Base-by-base conservation (phyloP, 2,797 vertebrate species). In the Alosa sapidissima region DNA sequence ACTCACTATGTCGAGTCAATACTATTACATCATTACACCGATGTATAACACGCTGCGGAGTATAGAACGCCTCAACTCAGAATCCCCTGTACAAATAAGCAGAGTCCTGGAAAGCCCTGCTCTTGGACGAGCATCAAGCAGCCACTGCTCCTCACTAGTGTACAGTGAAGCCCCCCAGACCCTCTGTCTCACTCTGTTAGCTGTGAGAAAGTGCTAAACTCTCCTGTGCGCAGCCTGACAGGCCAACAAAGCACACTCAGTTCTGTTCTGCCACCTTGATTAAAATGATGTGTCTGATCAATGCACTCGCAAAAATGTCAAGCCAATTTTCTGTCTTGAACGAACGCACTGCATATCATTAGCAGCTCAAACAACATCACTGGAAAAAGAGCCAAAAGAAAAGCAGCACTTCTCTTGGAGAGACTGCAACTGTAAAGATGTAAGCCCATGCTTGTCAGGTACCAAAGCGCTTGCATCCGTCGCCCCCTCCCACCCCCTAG, bases 211-310 rank as follows among this genome's bases (percentile, higher is more conserved):
- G 7, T 47, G 19, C 72, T 78, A 78, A 78, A 78, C 36, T 78
- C 36, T 45, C 4, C 72, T 36, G 36, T 47, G 19, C 36, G 19
- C 14, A 1, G 16, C 14, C 36, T 45, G 72, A 78, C 41, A 47
- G 36, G 2, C 28, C 14, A 7, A 72, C 28, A 72, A 72, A 72
- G 65, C 65, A 72, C 19, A 28, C 65, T 1, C 65, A 21, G 36
- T 47, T 78, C 72, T 47, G 72, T 47, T 45, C 72, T 78, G 72
- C 41, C 60, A 24, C n/a, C 60, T 65, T 28, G 60, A 65, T 65
- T 28, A 28, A n/a, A 28, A 41, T 9, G 8, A 28, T 28, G 2
- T 45, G 14, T 13, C 72, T 45, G 72, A 78, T 78, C 72, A 78
- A 78, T 78, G 41, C 72, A 78, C 36, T 19, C 16, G 72, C 72